phyloP scores from a whole-genome alignment of 2,113 vertebrate species.

The Crotophaga sulcirostris region DNA sequence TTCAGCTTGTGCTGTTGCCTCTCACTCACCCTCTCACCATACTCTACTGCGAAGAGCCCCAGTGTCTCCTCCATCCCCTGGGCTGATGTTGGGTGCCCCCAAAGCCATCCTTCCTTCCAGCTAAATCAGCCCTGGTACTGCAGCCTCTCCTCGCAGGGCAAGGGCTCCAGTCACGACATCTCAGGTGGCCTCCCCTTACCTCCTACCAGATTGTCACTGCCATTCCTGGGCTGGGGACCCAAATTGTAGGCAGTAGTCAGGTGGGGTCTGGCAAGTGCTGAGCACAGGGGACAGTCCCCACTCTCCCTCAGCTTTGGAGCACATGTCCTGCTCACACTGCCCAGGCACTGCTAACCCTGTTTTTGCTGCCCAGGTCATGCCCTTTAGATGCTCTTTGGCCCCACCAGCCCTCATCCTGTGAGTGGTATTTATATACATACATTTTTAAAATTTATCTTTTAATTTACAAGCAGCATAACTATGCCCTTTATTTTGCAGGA shows the following conservation, averaged over 20 bases:
- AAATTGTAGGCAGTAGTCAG: background rate
- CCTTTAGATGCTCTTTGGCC: background rate
- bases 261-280: background rate
- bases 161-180: background rate
- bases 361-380: fast-evolving
- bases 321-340: fast-evolving
- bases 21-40: background rate
- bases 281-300: background rate
- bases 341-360: background rate
- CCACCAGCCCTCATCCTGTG: fast-evolving
- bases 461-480: background rate
- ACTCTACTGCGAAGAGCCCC: background rate
- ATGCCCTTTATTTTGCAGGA: background rate
- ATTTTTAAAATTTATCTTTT: background rate
- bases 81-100: background rate
- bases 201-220: background rate
- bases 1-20: background rate
- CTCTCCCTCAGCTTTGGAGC: background rate
- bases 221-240: no score
- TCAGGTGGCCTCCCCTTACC: background rate
- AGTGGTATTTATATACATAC: background rate
- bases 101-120: background rate
- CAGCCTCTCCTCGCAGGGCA: background rate
- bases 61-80: no score
- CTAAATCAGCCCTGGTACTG: background rate